Conservation (phyloP, 2,888 invertebrate species). For the Eucera pruinosa region DNA sequence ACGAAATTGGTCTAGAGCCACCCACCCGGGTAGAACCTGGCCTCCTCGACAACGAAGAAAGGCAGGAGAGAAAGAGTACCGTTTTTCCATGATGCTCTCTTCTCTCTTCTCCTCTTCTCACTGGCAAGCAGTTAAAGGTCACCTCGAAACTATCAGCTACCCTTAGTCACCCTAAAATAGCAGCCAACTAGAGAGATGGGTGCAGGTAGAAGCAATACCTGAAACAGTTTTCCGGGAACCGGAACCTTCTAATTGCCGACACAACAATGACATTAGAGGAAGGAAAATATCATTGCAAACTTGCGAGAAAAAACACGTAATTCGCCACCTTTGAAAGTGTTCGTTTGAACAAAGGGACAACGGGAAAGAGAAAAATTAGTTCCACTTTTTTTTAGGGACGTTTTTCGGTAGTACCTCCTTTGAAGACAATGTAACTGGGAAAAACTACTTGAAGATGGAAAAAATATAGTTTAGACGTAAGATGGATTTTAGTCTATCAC, state of each 20-base stretch:
- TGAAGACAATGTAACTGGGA: too few relatives aligned
- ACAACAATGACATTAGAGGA: constrained; percentile 44
- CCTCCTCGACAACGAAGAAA: constrained; percentile 7
- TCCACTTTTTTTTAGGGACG: background rate
- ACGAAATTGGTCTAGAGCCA: constrained; percentile 71
- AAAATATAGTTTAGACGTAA: too few relatives aligned
- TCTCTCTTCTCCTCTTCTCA: background rate
- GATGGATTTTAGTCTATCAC: too few relatives aligned
- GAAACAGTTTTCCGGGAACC: constrained; percentile 54
- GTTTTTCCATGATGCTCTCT: constrained; percentile 49
- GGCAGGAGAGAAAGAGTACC: constrained; percentile 43
- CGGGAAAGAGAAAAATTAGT: background rate
- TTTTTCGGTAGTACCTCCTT: too few relatives aligned
- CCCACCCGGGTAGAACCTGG: constrained; percentile 43
- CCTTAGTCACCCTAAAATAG: constrained; percentile 39
- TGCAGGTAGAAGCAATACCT: constrained; percentile 61
- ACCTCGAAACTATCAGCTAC: constrained; percentile 52
- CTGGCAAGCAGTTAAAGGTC: constrained; percentile 51
- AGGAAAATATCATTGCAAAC: constrained; percentile 29
- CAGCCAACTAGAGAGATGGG: constrained; percentile 11
- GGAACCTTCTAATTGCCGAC: constrained; percentile 47
- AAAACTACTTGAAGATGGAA: too few relatives aligned
- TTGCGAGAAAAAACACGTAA: constrained; percentile 9
- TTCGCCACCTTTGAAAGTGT: constrained; percentile 11
- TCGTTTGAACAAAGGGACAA: background rate